Base-by-base conservation (phyloP, 2,797 vertebrate species). In the Hirundo rustica region DNA sequence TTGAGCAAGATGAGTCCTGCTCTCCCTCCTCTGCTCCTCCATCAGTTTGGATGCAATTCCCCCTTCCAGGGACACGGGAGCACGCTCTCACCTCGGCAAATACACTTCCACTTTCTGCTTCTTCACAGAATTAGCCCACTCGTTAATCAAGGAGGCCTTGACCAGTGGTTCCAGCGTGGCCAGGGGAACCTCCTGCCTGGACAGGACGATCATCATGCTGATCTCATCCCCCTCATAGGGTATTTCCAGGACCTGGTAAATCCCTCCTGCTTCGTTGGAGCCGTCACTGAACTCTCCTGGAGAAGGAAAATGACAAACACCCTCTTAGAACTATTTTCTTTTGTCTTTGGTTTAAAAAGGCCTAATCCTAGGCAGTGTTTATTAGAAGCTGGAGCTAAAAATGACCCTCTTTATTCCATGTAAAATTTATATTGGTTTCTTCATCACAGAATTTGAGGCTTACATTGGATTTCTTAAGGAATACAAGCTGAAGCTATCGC, bases 181-280 rank as follows among this genome's bases (percentile, higher is more conserved):
- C 95, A 99, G 97, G 1, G 99, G 99, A 34, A 99, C 99, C 95
- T 99, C 99, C 97, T 99, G 99, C 57, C 99, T 98, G 85, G 99
- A 99, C 60, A 99, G 98, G 23, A 99, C 93, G 0, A 99, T 98
- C 98, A 99, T 98, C 99, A 99, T 99, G 95, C 99, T 99, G 89
- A 99, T 98, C 86, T 99, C 98, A 66, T 99, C 99, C 29, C 99
- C 99, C 79, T 99, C 99, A 11, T 99, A 99, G 0, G 99, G 99
- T 96, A 99, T 99, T 97, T 99, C 99, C 94, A 99, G 92, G 34
- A 99, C 99, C 98, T 99, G 99, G 96, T 99, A 99, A 86, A 99
- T 98, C 18, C 99, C 99, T 3, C 99, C 99, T 5, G 99, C 99
- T 96, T 99, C 99, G 51, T 99, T 98, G 60, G 99, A 99, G 75